Evolutionary conservation across 2,888 invertebrate species (phyloP).

Genomic region (Erebia ligea): DNA sequence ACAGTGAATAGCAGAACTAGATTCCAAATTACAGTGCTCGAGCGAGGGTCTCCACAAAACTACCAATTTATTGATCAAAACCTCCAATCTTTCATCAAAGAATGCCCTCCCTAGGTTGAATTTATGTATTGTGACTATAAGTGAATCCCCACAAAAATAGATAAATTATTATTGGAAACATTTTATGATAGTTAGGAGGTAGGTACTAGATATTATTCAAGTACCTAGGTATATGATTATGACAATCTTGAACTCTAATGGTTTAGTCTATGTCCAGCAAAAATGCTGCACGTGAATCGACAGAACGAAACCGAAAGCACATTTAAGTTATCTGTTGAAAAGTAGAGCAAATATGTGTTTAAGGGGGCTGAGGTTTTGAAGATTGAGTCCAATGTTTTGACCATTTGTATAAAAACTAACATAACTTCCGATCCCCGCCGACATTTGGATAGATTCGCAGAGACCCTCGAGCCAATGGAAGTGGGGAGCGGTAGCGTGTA

Average conservation of each 20-base stretch:
- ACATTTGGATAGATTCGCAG: background rate
- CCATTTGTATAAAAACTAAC: background rate
- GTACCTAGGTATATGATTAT: too few species aligned
- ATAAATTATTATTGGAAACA: too few species aligned
- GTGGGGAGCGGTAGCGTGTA: constrained; percentile 81
- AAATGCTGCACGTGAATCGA: background rate
- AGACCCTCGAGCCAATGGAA: constrained; percentile 44
- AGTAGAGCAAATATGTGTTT: background rate
- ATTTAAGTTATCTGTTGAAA: background rate
- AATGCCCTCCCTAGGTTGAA: background rate
- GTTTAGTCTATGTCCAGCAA: too few species aligned
- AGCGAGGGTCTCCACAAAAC: constrained; percentile 15
- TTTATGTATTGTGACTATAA: too few species aligned
- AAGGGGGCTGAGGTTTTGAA: background rate
- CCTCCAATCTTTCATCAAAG: background rate
- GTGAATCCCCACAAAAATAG: too few species aligned
- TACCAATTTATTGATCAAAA: background rate
- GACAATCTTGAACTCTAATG: too few species aligned
- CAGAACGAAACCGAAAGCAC: background rate
- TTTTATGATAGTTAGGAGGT: too few species aligned
- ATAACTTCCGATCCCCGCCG: background rate
- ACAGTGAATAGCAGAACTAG: constrained; percentile 6
- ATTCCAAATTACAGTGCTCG: constrained; percentile 27
- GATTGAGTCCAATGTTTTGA: background rate
- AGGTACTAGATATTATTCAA: too few species aligned